phyloP scores from a whole-genome alignment of 2,113 vertebrate genomes.

The Ibidorhyncha struthersii region DNA sequence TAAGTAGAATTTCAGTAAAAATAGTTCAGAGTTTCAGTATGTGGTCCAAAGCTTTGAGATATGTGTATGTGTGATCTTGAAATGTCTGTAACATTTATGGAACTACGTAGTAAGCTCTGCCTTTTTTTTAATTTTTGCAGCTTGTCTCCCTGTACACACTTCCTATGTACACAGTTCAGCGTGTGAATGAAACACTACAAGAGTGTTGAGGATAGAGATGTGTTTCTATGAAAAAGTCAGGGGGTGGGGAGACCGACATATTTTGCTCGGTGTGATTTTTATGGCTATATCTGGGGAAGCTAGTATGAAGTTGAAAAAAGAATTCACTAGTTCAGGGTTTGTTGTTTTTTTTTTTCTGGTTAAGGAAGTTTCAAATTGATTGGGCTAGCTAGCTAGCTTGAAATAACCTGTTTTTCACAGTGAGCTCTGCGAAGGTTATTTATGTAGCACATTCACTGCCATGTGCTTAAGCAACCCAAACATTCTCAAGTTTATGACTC shows the following conservation, averaged over 20 bases:
- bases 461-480: slow-evolving; percentile 29
- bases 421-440: not conserved
- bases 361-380: not conserved
- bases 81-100: not conserved
- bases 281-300: not conserved
- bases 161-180: not conserved
- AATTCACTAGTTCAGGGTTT: not conserved
- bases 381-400: not conserved
- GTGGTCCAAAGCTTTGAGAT: not conserved
- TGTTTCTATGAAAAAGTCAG: not conserved
- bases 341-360: not conserved
- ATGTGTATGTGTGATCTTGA: not conserved
- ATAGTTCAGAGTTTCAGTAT: not conserved
- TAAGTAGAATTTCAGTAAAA: not conserved
- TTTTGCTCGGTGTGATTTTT: not conserved
- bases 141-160: not conserved
- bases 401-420: not conserved
- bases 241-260: not conserved
- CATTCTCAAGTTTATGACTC: not conserved
- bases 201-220: not conserved
- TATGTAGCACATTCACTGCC: not conserved
- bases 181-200: not conserved
- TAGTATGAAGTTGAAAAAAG: not conserved
- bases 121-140: not conserved
- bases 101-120: not conserved